phyloP scores from a whole-genome alignment of 2,113 vertebrate genomes.

The Pomatorhinus ruficollis region DNA sequence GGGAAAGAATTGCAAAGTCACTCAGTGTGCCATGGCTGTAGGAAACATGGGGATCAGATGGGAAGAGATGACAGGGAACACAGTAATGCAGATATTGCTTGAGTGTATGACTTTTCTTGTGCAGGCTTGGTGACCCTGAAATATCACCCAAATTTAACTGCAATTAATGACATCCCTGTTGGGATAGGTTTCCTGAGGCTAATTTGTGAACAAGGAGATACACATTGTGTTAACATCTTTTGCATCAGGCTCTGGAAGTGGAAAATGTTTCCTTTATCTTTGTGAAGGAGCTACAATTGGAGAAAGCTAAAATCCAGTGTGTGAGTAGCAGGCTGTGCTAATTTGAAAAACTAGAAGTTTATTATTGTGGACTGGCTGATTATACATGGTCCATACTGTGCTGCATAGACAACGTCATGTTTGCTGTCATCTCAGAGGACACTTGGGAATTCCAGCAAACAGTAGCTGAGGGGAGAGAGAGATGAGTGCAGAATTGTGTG shows the following conservation, averaged over 20 bases:
- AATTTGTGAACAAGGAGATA: not conserved
- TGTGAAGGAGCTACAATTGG: not conserved
- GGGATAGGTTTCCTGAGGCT: not conserved
- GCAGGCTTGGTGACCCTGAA: not conserved
- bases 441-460: not conserved
- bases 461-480: not conserved
- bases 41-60: not conserved
- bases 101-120: not conserved
- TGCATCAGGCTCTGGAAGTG: not conserved
- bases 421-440: not conserved
- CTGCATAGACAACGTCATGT: not conserved
- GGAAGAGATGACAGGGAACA: not conserved
- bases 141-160: not conserved
- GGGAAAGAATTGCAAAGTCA: not conserved
- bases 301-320: not conserved
- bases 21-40: not conserved
- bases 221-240: rapidly evolving
- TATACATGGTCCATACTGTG: rapidly evolving
- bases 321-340: not conserved
- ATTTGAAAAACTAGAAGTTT: not conserved
- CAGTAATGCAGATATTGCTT: not conserved
- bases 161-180: not conserved
- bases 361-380: not conserved
- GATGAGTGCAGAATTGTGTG: not conserved
- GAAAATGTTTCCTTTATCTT: not conserved